Base-by-base conservation (phyloP, 2,888 invertebrate genomes). In the Scaptomyza flava region DNA sequence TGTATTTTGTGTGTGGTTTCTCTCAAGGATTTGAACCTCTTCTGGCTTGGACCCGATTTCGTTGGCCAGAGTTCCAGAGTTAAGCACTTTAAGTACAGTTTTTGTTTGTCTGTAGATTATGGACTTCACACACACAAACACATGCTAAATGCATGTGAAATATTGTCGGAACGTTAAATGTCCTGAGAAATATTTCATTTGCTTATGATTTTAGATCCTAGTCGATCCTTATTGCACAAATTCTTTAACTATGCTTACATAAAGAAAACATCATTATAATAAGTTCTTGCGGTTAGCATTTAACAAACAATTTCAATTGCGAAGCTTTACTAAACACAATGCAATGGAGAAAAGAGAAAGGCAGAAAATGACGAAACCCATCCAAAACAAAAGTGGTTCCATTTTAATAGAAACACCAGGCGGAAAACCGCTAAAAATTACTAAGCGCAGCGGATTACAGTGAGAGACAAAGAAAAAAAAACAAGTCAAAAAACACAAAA, bases 401-500 rank as follows among this genome's bases (percentile, higher is more conserved):
- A 23, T 23, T 3, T 23, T 2, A 23, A 23, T 23, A 4, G 23
- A 23, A 23, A 23, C 23, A 17, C 17, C 17, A 17, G 17, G 17
- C 17, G 17, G 58, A 66, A 73, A 65, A 54, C 61, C 80, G 77
- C 73, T 58, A 48, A 66, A 76, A 62, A 68, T 76, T 68, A 67
- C 70, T 76, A 78, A 81, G 76, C 81, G 69, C 85, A 66, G 75
- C 64, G 87, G 81, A 87, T 81, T 81, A 81, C 78, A 17, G 1
- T 3, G 38, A 38, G 14, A 38, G 3, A 41, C 14, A 3, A 8
- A 38, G 8, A 17, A 14, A 17, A 17, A 41, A 1, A 17, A 8
- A 38, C 27, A 45, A 46, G 27, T 23, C 1, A 23, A 23, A 23
- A 4, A 23, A n/a, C n/a, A n/a, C n/a, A 0, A 57, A 46, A 17